Evolutionary conservation across 1,140 invertebrate species (phyloP), one percentile per base, ranked within the genome.

Genomic region (Formica exsecta): DNA sequence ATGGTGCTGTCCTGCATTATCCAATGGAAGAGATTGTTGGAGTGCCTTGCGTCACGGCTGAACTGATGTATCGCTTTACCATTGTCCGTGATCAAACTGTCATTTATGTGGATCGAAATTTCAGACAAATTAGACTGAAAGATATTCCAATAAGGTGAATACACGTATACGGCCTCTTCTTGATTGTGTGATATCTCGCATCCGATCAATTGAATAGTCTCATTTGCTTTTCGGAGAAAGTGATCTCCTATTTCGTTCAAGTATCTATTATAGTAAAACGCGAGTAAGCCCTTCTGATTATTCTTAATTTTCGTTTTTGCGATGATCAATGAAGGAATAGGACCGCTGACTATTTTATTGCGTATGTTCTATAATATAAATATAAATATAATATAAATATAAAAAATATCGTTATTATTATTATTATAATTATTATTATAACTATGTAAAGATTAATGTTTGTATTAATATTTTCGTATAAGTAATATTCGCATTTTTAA

Each of bases 11-110:
- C 98, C 95, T 98, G 97, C 44, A 99, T 93, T 36, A 98, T 96
- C 96, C 99, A 99, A 92, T 99, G 98, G 94, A 98, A 99, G 0
- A 99, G 95, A 95, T 99, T 99, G 91, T 99, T 99, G 0, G 98
- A 99, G 80, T 98, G 97, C 81, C 98, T 96, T 88, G 99, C 96
- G 93, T 99, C 98, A 91, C 98, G 97, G 65, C 98, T 98, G 90
- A 98, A 98, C 89, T 99, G 98, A 76, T 96, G 96, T 86, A 99
- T 97, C 2, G 98, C 98, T 92, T 96, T 96, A 0, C 97, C 98
- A 93, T 99, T 99, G 89, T 98, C 97, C 0, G 97, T 97, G 32
- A 99, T 98, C 44, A 97, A 93, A 38, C 97, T 97, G 89, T 97
- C 97, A 90, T 99, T 99, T 2, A 99, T 96, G 95, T 98, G 97